These are phyloP conservation scores for Lethrus apterus DNA, from an alignment of 1,140 invertebrate genomes.

Conservation along the genomic window DNA sequence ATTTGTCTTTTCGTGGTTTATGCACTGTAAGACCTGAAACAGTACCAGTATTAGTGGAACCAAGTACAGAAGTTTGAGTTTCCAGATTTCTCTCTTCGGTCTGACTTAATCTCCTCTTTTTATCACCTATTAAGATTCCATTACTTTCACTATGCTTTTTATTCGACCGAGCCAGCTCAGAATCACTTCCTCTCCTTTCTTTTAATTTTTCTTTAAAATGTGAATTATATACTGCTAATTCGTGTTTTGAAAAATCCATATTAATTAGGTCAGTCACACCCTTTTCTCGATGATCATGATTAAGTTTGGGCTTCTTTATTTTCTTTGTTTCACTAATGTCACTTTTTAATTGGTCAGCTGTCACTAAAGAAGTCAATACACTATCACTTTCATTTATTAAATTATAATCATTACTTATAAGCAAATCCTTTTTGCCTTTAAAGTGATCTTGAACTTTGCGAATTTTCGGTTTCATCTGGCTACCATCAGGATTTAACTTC, in stretches of 20 bases:
- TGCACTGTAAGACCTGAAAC: constrained; percentile 41
- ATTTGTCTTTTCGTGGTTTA: constrained; percentile 36
- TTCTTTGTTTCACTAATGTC: constrained; percentile 26
- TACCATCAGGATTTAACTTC: constrained; percentile 34
- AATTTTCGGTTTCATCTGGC: constrained; percentile 26
- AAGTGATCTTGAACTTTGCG: constrained; percentile 44
- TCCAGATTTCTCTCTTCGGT: constrained; percentile 28
- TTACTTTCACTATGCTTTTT: constrained; percentile 43
- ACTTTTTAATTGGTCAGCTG: constrained; percentile 14
- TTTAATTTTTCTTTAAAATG: constrained; percentile 38
- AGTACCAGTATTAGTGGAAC: constrained; percentile 58
- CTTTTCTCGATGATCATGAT: constrained; percentile 37
- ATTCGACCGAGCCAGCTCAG: constrained; percentile 35
- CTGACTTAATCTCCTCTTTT: constrained; percentile 47
- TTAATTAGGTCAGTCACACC: constrained; percentile 39
- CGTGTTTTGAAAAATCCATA: constrained; percentile 13
- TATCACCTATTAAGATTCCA: constrained; percentile 45
- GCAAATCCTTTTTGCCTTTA: constrained; percentile 24
- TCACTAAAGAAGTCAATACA: not conserved
- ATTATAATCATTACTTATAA: not conserved
- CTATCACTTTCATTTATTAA: constrained; percentile 13
- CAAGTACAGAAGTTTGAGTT: constrained; percentile 44
- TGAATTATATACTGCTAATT: constrained; percentile 25
- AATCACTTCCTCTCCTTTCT: constrained; percentile 46
- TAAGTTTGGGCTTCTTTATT: constrained; percentile 41